A percentile compares a stretch with the other conserved stretches of the same genome.
These are phyloP conservation scores for Drosophila sproati DNA, from an alignment of 1,140 invertebrate species.

Conservation along the genomic window DNA sequence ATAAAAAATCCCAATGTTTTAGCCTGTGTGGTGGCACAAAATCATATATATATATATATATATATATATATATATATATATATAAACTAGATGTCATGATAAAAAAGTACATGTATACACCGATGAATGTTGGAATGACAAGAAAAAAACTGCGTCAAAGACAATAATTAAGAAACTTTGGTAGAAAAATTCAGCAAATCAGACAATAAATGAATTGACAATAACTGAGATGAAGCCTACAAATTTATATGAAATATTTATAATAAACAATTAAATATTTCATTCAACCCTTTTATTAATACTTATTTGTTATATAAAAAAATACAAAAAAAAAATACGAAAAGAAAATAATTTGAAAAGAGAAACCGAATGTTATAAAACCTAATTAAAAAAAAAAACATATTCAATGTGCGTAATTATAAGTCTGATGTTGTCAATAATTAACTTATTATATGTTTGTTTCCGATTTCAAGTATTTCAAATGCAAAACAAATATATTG, in stretches of 20 bases:
- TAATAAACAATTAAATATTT: constrained; percentile 33
- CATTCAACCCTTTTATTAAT: constrained; percentile 39
- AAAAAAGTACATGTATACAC: constrained; percentile 12
- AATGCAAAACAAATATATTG: constrained; percentile 37
- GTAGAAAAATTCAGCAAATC: constrained; percentile 45
- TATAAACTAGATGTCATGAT: background rate
- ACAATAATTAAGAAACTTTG: constrained; percentile 68
- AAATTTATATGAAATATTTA: constrained; percentile 12
- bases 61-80: constrained; percentile 1
- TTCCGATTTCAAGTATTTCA: constrained; percentile 55
- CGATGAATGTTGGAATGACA: constrained; percentile 26
- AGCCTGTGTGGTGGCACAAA: constrained; percentile 21
- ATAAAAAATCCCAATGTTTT: constrained; percentile 11
- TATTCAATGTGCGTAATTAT: constrained; percentile 79
- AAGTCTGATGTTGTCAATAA: constrained; percentile 84
- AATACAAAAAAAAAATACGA: constrained; percentile 18
- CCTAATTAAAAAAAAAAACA: constrained; percentile 46
- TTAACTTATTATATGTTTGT: constrained; percentile 63
- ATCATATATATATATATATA: constrained; percentile 7
- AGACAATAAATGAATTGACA: constrained; percentile 67
- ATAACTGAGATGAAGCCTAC: constrained; percentile 50
- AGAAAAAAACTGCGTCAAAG: constrained; percentile 70
- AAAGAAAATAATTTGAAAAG: constrained; percentile 1
- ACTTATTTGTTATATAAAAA: constrained; percentile 28
- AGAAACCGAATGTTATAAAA: constrained; percentile 27